phyloP scores from a whole-genome alignment of 2,888 invertebrate species.

The Coelopa pilipes region DNA sequence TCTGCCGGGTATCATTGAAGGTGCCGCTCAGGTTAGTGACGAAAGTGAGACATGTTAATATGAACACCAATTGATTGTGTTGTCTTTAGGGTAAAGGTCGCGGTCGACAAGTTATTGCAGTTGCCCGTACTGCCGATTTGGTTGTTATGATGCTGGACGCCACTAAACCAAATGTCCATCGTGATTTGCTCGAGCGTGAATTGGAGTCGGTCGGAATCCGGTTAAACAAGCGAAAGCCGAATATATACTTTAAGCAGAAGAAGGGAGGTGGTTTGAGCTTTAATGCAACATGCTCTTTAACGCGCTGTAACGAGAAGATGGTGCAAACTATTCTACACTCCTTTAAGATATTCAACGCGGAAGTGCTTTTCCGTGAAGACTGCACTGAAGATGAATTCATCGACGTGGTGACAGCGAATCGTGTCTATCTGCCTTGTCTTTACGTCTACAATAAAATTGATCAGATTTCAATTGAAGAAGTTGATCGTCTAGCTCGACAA shows the following conservation, averaged over 20 bases:
- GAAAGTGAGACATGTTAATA: background rate
- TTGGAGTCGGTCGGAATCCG: slow-evolving; percentile 98
- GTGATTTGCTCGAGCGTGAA: slow-evolving; percentile 90
- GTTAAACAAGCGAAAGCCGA: slow-evolving; percentile 93
- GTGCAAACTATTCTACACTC: slow-evolving; percentile 98
- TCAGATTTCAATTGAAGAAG: slow-evolving; percentile 99
- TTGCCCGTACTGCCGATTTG: slow-evolving; percentile 96
- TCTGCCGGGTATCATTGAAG: slow-evolving; percentile 99
- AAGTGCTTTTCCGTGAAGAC: slow-evolving; percentile 96
- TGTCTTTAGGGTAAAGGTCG: slow-evolving; percentile 79
- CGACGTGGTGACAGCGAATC: slow-evolving; percentile 95
- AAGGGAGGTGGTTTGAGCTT: slow-evolving; percentile 97
- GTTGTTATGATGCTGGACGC: slow-evolving; percentile 99
- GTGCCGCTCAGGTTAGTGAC: slow-evolving; percentile 81
- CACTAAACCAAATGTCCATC: slow-evolving; percentile 96
- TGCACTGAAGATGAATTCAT: slow-evolving; percentile 96
- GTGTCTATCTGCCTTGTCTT: slow-evolving; percentile 95
- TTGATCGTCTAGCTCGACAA: slow-evolving; percentile 90
- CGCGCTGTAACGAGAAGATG: slow-evolving; percentile 94
- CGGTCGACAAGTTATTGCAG: slow-evolving; percentile 96
- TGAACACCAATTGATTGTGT: background rate
- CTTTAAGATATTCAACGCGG: slow-evolving; percentile 97
- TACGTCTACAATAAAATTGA: slow-evolving; percentile 99
- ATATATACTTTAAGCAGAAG: slow-evolving; percentile 97
- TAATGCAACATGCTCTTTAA: slow-evolving; percentile 93